These are phyloP conservation scores for Cromileptes altivelis DNA, from an alignment of 2,113 vertebrate species.

Conservation along the genomic window DNA sequence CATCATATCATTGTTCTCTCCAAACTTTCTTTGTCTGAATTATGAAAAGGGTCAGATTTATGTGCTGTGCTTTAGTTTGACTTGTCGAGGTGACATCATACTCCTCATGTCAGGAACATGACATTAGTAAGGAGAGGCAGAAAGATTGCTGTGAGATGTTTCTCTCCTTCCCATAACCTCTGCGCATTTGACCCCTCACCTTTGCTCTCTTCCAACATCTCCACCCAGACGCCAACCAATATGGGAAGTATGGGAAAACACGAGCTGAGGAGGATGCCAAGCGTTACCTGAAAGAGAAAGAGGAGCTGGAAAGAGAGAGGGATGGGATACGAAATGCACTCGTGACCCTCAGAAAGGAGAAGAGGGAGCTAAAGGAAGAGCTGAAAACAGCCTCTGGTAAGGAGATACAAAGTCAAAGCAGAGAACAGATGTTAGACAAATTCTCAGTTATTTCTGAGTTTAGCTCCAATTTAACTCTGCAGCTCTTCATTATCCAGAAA, in stretches of 20 bases:
- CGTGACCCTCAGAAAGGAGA: conserved; percentile 89
- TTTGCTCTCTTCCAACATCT: conserved; percentile 36
- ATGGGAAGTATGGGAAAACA: conserved; percentile 94
- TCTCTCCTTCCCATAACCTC: conserved; percentile 74
- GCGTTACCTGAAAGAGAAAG: conserved; percentile 91
- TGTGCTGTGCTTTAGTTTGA: background rate
- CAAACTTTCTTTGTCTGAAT: conserved; percentile 5
- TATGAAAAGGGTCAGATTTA: background rate
- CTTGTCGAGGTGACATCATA: background rate
- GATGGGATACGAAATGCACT: conserved; percentile 89
- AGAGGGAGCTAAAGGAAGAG: conserved; percentile 89
- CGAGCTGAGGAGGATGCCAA: conserved; percentile 95
- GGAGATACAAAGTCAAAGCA: background rate
- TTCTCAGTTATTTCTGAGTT: background rate
- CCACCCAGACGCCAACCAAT: conserved; percentile 91
- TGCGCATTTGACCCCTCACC: conserved; percentile 60
- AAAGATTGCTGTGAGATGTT: background rate
- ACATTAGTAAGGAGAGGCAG: conserved; percentile 6
- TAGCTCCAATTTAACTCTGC: background rate
- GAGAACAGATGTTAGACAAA: background rate
- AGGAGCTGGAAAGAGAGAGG: conserved; percentile 92
- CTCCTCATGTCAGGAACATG: background rate
- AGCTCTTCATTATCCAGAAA: background rate
- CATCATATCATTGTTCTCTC: conserved; percentile 12
- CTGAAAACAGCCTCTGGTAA: conserved; percentile 89